Evolutionary conservation across 1,140 invertebrate genomes (phyloP).

Genomic region (Medauroidea extradentata): DNA sequence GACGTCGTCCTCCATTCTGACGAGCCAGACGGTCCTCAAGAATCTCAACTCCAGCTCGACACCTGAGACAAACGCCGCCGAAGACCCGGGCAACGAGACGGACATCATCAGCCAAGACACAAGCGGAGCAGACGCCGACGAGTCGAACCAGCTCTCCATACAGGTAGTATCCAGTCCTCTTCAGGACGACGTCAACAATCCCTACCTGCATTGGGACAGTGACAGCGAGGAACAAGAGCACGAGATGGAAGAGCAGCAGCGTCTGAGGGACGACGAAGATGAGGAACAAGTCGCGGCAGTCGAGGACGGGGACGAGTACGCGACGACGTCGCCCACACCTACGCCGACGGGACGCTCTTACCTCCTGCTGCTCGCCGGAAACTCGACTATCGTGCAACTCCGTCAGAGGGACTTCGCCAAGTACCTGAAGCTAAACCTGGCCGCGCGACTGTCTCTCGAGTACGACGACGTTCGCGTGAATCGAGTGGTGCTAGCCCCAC

Average conservation of each 20-base stretch:
- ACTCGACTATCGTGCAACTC: slow-evolving; percentile 35
- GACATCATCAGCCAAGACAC: no score
- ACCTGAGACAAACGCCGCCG: not conserved
- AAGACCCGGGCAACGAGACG: not conserved
- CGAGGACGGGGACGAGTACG: not conserved
- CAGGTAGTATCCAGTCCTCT: no score
- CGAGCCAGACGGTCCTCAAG: no score
- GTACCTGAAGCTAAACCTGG: slow-evolving; percentile 39
- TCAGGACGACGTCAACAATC: not conserved
- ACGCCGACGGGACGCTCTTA: slow-evolving; percentile 11
- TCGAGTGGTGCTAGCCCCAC: slow-evolving; percentile 32
- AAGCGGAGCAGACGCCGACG: no score
- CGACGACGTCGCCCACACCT: not conserved
- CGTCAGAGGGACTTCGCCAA: slow-evolving; percentile 37
- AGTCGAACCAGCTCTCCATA: no score
- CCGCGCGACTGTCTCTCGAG: slow-evolving; percentile 36
- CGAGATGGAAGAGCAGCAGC: not conserved
- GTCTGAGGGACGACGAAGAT: not conserved
- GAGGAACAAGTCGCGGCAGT: not conserved
- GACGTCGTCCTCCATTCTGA: not conserved
- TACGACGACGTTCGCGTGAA: slow-evolving; percentile 37
- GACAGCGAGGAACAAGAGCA: slow-evolving; percentile 10
- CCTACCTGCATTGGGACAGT: slow-evolving; percentile 6
- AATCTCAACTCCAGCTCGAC: not conserved
- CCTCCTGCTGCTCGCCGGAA: slow-evolving; percentile 32